phyloP scores from a whole-genome alignment of 2,888 invertebrate species.

The Heliconius sara region DNA sequence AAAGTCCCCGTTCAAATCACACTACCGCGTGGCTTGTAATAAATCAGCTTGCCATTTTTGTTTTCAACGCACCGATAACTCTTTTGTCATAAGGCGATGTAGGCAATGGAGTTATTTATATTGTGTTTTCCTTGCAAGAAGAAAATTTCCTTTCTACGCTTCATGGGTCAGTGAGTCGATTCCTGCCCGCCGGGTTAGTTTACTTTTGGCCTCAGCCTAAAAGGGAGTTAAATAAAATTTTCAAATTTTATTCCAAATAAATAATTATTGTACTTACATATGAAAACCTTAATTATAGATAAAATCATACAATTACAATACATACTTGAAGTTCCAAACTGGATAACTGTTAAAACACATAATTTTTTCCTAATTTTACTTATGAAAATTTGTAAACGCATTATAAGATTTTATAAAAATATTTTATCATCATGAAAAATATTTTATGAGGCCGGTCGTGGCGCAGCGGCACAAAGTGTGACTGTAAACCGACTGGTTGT shows the following conservation, averaged over 20 bases:
- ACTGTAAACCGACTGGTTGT: too few species aligned
- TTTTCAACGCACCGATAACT: constrained; percentile 85
- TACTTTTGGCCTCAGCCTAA: constrained; percentile 25
- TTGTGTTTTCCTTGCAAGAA: constrained; percentile 80
- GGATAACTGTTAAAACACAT: too few species aligned
- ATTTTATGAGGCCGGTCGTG: too few species aligned
- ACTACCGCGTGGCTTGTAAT: constrained; percentile 70
- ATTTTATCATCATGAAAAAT: too few species aligned
- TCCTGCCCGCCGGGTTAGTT: constrained; percentile 62
- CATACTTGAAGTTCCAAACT: too few species aligned
- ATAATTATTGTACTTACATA: not conserved
- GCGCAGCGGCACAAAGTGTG: too few species aligned
- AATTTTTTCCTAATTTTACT: too few species aligned
- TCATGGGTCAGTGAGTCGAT: constrained; percentile 83
- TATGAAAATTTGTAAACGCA: not conserved
- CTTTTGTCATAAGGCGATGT: constrained; percentile 84
- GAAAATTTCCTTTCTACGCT: constrained; percentile 83
- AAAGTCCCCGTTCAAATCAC: constrained; percentile 51
- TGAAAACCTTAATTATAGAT: too few species aligned
- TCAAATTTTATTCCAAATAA: not conserved
- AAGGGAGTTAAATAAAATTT: constrained; percentile 32
- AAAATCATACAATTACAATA: too few species aligned
- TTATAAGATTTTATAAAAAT: not conserved
- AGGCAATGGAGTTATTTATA: constrained; percentile 84
- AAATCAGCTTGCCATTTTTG: constrained; percentile 83